Percentiles rank a stretch among this genome's conserved stretches.
Conservation (phyloP, 1,140 invertebrate genomes). For the Mesaphorura yosii region DNA sequence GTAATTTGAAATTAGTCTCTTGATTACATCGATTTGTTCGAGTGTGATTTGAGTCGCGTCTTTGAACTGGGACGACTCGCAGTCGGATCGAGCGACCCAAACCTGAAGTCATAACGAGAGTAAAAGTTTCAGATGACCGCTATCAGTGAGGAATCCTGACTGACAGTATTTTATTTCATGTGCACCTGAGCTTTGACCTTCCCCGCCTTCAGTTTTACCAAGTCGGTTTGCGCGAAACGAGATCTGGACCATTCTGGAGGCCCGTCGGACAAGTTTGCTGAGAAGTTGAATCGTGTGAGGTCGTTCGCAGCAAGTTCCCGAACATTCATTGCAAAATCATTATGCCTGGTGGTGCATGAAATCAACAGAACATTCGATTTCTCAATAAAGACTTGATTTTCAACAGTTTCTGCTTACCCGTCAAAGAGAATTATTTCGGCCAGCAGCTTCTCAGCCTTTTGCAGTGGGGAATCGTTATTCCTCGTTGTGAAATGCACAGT, state of each 20-base stretch:
- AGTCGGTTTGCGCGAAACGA: constrained; percentile 23
- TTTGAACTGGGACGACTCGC: constrained; percentile 28
- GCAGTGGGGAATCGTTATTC: constrained; percentile 4
- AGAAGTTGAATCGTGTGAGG: constrained; percentile 23
- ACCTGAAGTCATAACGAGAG: constrained; percentile 25
- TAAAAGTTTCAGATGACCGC: neutral
- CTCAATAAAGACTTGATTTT: neutral
- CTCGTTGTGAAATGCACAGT: neutral
- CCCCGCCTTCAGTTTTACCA: constrained; percentile 46
- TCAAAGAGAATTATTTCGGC: constrained; percentile 18
- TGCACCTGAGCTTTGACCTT: constrained; percentile 62
- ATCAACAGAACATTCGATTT: neutral
- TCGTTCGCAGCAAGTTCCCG: constrained; percentile 19
- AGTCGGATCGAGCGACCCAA: constrained; percentile 29
- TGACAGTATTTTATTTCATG: constrained; percentile 4
- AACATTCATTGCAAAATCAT: constrained; percentile 24
- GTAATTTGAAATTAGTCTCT: constrained; percentile 66
- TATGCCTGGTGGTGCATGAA: too few relatives aligned
- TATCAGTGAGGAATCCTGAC: too few relatives aligned
- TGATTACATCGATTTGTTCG: constrained; percentile 33
- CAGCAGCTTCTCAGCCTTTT: constrained; percentile 23
- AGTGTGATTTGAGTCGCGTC: constrained; percentile 31
- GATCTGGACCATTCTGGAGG: constrained; percentile 7
- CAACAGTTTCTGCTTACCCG: constrained; percentile 15
- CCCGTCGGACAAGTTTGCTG: constrained; percentile 16